Conservation (phyloP, 2,113 vertebrate genomes). For the Sphaerodactylus townsendi region DNA sequence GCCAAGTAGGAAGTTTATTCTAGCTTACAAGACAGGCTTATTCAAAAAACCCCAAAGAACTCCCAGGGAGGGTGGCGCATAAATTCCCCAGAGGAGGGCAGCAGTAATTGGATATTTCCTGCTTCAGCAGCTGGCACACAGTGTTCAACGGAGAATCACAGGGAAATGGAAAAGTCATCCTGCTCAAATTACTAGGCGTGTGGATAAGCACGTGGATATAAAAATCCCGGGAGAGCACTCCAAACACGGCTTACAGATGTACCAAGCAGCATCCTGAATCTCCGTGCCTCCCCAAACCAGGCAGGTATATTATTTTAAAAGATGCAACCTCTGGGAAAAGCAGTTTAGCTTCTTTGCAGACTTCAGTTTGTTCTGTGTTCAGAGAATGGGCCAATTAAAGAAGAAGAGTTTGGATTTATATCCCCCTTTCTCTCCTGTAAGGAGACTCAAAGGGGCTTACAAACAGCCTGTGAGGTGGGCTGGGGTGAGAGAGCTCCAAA, state of each 20-base stretch:
- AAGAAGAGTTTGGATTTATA: no score
- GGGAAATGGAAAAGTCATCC: not conserved
- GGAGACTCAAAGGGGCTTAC: no score
- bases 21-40: not conserved
- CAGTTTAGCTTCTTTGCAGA: not conserved
- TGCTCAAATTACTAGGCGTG: not conserved
- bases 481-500: no score
- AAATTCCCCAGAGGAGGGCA: not conserved
- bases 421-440: no score
- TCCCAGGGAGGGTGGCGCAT: not conserved
- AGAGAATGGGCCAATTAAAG: no score
- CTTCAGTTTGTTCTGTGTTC: not conserved
- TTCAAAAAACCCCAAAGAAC: not conserved
- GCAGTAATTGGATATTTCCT: conserved; percentile 9
- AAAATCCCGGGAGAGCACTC: not conserved
- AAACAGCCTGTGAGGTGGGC: no score
- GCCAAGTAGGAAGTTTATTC: not conserved
- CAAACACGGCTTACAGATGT: not conserved
- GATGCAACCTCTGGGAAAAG: not conserved
- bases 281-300: not conserved
- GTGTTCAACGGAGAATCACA: not conserved
- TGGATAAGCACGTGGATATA: not conserved
- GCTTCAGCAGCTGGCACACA: not conserved
- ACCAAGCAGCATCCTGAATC: not conserved
- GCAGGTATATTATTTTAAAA: not conserved